Conservation (phyloP, 1,140 invertebrate genomes). For the Akabosia matsudoensis region DNA sequence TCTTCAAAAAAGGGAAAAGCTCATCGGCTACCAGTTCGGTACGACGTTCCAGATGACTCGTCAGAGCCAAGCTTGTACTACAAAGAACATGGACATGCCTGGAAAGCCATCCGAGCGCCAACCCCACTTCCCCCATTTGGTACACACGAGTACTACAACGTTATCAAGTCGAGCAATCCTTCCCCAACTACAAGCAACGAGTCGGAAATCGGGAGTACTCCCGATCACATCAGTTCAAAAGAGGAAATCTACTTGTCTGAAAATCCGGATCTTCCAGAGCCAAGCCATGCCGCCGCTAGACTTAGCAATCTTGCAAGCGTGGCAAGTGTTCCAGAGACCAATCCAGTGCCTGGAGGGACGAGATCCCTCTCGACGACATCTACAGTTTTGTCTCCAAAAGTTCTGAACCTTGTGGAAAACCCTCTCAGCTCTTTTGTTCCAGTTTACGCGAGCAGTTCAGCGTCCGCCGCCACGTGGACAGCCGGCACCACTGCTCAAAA, state of each 20-base stretch:
- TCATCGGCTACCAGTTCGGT: neutral
- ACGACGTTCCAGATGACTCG: slow-evolving; percentile 32
- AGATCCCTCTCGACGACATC: slow-evolving; percentile 17
- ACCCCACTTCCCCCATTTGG: slow-evolving; percentile 43
- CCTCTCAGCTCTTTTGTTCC: slow-evolving; percentile 16
- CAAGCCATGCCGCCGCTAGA: slow-evolving; percentile 34
- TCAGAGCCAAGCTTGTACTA: slow-evolving; percentile 37
- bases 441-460: neutral
- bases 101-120: slow-evolving; percentile 39
- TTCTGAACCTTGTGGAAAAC: neutral
- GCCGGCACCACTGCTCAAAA: neutral
- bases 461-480: neutral
- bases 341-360: neutral
- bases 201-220: slow-evolving; percentile 39
- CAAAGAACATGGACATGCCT: slow-evolving; percentile 31
- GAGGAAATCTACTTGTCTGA: slow-evolving; percentile 44
- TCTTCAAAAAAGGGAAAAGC: slow-evolving; percentile 15
- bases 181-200: slow-evolving; percentile 44
- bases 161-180: slow-evolving; percentile 44
- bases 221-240: slow-evolving; percentile 35
- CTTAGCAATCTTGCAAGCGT: neutral
- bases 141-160: slow-evolving; percentile 41
- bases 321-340: slow-evolving; percentile 1
- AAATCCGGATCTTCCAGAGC: slow-evolving; percentile 34
- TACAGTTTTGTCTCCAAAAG: neutral